Percentiles rank a stretch among this genome's conserved stretches.
phyloP scores from a whole-genome alignment of 1,140 invertebrate species.

The Megalopta genalis region DNA sequence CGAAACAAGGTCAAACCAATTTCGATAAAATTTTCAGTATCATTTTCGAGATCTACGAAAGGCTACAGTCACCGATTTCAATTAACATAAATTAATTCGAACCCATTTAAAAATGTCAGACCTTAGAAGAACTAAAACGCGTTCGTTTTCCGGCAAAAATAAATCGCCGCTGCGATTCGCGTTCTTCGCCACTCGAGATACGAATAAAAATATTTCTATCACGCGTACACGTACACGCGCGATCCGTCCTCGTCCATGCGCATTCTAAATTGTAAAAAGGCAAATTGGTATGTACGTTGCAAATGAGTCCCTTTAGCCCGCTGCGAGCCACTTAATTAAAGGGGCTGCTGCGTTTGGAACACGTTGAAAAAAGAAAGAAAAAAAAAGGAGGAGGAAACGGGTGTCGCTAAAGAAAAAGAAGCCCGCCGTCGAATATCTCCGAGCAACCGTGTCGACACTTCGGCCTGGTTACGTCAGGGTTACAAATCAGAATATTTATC shows the following conservation, averaged over 20 bases:
- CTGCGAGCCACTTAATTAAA: neutral
- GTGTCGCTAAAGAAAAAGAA: neutral
- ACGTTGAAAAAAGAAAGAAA: neutral
- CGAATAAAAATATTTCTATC: too few species aligned
- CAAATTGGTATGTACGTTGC: neutral
- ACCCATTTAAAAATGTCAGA: too few species aligned
- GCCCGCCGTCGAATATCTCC: conserved; percentile 11
- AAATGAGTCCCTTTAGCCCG: neutral
- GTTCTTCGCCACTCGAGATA: neutral
- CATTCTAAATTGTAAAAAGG: neutral
- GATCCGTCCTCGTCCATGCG: neutral
- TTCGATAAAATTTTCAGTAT: too few species aligned
- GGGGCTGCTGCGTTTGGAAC: neutral
- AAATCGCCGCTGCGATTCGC: too few species aligned
- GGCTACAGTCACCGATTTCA: too few species aligned
- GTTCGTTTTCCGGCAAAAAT: too few species aligned
- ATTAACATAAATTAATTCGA: too few species aligned
- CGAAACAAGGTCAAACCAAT: too few species aligned
- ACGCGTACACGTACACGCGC: too few species aligned
- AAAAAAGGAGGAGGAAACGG: conserved; percentile 6
- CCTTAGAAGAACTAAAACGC: too few species aligned
- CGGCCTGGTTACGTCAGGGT: conserved; percentile 39
- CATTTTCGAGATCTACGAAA: too few species aligned
- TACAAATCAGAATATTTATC: conserved; percentile 68
- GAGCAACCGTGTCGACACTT: neutral